Base-by-base conservation (phyloP, 2,113 vertebrate genomes). In the Orientallactaga bullata region DNA sequence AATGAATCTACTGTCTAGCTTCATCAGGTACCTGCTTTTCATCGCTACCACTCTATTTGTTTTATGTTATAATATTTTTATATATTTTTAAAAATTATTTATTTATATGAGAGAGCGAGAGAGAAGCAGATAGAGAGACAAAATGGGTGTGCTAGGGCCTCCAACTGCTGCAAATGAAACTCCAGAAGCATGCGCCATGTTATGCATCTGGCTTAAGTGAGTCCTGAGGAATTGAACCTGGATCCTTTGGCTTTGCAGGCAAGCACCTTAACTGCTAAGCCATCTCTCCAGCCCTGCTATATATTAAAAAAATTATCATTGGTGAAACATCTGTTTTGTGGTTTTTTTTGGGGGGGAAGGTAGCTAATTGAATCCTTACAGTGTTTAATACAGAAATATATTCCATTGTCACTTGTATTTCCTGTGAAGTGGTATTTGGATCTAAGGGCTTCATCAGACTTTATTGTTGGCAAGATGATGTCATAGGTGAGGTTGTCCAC, bases 361-460 rank as follows among this genome's bases (percentile, higher is more conserved):
- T 47, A 47, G 63, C 65, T 63, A n/a, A 79, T 63, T 83, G 10
- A 6, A 83, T 85, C 15, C 17, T 93, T 18, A 20, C 2, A 9
- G 18, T 35, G 10, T 26, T 74, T 83, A 55, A 55, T 55, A 55
- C 12, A 16, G 12, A 55, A 91, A 86, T n/a, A 37, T 16, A 20
- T 51, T 71, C 28, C 39, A 78, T 37, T 78, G 37, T 90, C n/a
- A 65, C 16, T 69, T 63, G 37, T 24, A 63, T 28, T 82, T 94
- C 61, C 86, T n/a, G 26, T 69, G 80, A 88, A 88, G 35, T 20
- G 20, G 18, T 21, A 69, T 26, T 68, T 85, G 66, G 74, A 73
- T 63, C 78, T 88, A 73, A 90, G 77, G 58, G 8, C 69, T 24
- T 76, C n/a, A 84, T 66, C n/a, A 69, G 35, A 73, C 86, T 84